Conservation (phyloP, 2,113 vertebrate species). For the Malurus cyaneus region DNA sequence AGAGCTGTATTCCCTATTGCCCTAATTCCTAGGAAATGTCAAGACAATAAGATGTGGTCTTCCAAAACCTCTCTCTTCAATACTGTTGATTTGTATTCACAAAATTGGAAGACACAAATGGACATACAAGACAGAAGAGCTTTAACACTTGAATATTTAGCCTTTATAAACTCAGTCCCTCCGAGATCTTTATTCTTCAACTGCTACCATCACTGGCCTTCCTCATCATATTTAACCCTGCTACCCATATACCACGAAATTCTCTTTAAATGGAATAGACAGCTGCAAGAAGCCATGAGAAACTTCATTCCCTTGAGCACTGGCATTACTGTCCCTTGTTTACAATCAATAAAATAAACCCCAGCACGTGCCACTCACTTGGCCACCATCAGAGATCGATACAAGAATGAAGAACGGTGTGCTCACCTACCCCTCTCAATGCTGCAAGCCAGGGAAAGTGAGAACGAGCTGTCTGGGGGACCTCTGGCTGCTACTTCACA, state of each 20-base stretch:
- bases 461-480: background rate
- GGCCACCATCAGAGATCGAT: background rate
- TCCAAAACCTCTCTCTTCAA: background rate
- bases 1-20: background rate
- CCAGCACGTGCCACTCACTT: rapidly evolving
- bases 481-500: background rate
- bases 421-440: background rate
- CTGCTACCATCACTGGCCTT: background rate
- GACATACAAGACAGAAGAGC: rapidly evolving
- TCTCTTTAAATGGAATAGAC: background rate
- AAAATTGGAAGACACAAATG: background rate
- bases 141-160: background rate
- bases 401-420: background rate
- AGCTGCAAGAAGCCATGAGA: background rate
- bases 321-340: background rate
- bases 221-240: background rate
- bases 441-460: background rate
- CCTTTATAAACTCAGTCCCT: background rate
- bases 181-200: background rate
- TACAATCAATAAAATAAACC: background rate
- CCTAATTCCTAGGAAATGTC: background rate
- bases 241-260: background rate
- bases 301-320: background rate
- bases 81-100: background rate
- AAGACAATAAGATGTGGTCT: background rate